phyloP scores from a whole-genome alignment of 2,888 invertebrate species.

The Sminthurinus aureus region DNA sequence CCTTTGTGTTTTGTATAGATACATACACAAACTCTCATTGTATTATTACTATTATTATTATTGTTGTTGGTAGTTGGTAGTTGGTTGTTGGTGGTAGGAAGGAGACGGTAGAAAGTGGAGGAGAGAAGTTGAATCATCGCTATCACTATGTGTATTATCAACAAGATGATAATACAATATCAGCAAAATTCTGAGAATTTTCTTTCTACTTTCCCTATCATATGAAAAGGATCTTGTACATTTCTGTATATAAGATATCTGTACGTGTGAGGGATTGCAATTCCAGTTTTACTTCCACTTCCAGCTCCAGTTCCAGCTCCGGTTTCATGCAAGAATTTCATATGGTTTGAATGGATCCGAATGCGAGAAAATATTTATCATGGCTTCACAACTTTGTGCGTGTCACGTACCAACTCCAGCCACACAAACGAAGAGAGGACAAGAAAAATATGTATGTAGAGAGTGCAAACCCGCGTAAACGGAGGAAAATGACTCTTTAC shows the following conservation, averaged over 20 bases:
- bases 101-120: too few species aligned
- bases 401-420: conserved; percentile 23
- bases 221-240: too few species aligned
- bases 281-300: too few species aligned
- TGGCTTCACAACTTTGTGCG: conserved; percentile 20
- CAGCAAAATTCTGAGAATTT: too few species aligned
- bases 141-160: too few species aligned
- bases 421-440: background rate
- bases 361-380: conserved; percentile 33
- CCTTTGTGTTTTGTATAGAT: background rate
- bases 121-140: too few species aligned
- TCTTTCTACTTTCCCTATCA: too few species aligned
- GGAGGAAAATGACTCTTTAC: background rate
- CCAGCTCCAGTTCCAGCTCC: background rate
- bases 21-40: background rate
- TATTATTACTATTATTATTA: too few species aligned
- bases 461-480: conserved; percentile 13
- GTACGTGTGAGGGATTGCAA: background rate
- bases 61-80: too few species aligned
- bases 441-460: background rate
- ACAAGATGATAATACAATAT: too few species aligned
- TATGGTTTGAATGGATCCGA: conserved; percentile 8
- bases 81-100: too few species aligned
- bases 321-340: conserved; percentile 5
- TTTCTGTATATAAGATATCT: too few species aligned